These are phyloP conservation scores for Benthosema pterotum DNA, from an alignment of 2,797 vertebrate genomes.

Conservation along the genomic window DNA sequence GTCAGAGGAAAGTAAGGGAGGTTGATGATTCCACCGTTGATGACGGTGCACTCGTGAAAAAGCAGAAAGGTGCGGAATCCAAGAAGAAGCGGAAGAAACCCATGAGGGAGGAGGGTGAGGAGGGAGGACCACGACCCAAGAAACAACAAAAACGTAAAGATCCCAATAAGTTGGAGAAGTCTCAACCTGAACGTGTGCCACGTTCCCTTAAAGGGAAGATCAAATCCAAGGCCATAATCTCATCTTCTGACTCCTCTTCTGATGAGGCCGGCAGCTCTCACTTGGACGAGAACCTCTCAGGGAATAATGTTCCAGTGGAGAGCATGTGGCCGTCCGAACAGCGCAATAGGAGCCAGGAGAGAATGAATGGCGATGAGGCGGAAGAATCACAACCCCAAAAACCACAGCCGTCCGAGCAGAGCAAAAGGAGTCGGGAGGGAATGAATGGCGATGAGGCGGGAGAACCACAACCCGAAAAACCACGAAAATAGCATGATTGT, in stretches of 20 bases:
- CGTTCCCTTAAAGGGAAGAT: constrained; percentile 98
- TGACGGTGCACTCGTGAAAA: constrained; percentile 91
- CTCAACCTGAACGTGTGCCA: constrained; percentile 90
- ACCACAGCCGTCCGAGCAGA: too few species aligned
- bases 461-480: too few species aligned
- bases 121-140: constrained; percentile 84
- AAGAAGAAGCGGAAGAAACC: constrained; percentile 91
- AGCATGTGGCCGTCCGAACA: constrained; percentile 87
- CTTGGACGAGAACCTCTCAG: constrained; percentile 84
- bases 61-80: constrained; percentile 86
- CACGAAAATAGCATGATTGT: too few species aligned
- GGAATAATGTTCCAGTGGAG: constrained; percentile 84
- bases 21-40: constrained; percentile 98
- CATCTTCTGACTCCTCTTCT: constrained; percentile 97
- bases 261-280: constrained; percentile 88
- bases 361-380: too few species aligned
- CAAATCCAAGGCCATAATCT: constrained; percentile 99
- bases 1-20: constrained; percentile 92
- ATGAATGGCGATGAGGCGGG: too few species aligned
- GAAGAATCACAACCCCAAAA: too few species aligned
- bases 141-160: constrained; percentile 85
- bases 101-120: constrained; percentile 84
- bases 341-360: too few species aligned
- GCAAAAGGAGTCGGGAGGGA: too few species aligned
- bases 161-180: constrained; percentile 82